phyloP scores from a whole-genome alignment of 2,797 vertebrate genomes.

The Schizothorax lantsangensis region DNA sequence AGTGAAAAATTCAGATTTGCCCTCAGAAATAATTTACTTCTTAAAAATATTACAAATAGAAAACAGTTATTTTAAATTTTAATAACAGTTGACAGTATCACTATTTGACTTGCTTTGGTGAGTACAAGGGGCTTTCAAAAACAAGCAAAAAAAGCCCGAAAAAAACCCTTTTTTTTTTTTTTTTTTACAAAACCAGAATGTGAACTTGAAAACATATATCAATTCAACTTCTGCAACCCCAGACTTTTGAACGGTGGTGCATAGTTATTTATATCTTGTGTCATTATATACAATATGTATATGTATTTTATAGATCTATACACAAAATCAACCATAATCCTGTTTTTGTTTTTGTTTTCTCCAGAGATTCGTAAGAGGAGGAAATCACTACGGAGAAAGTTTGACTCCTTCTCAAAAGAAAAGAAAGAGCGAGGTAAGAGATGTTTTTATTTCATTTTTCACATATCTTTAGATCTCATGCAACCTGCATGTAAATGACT shows the following conservation, averaged over 20 bases:
- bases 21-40: neutral
- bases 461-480: constrained; percentile 3
- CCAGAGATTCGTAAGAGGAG: constrained; percentile 79
- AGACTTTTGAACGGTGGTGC: neutral
- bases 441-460: constrained; percentile 26
- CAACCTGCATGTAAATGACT: neutral
- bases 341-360: constrained; percentile 31
- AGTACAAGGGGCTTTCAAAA: neutral
- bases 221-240: neutral
- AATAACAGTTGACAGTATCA: neutral
- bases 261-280: neutral
- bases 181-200: no score
- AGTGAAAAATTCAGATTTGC: neutral
- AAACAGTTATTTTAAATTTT: neutral
- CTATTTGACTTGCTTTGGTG: neutral
- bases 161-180: no score
- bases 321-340: neutral
- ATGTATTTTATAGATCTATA: neutral
- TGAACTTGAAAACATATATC: no score
- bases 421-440: constrained; percentile 84
- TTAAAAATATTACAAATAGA: neutral
- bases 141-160: neutral
- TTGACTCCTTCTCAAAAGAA: constrained; percentile 88
- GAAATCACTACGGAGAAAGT: constrained; percentile 85
- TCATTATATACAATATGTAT: neutral